phyloP scores from a whole-genome alignment of 1,140 invertebrate species.

The Trinorchestia longiramus region DNA sequence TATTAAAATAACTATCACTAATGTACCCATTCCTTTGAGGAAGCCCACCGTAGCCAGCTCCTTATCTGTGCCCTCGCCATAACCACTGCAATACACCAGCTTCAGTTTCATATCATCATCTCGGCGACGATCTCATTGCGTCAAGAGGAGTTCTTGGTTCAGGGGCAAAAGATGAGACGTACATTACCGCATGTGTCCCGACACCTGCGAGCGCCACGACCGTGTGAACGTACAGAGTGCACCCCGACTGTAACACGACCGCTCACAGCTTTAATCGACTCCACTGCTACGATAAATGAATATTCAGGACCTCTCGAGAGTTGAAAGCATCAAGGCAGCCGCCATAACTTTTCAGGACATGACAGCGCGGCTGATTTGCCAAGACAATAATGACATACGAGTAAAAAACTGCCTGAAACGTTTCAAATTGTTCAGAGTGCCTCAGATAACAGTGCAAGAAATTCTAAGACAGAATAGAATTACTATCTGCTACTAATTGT shows the following conservation, averaged over 20 bases:
- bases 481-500: background rate
- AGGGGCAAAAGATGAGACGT: background rate
- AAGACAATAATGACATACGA: background rate
- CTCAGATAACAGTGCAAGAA: too few species aligned
- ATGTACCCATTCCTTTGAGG: background rate
- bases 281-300: background rate
- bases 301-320: background rate
- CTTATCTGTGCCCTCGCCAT: background rate
- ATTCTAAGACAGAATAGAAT: background rate
- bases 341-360: background rate
- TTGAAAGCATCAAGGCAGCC: background rate
- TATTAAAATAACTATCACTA: background rate
- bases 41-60: background rate
- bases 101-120: background rate
- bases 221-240: background rate
- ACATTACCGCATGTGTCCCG: background rate
- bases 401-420: too few species aligned
- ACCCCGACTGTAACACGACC: background rate
- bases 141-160: background rate
- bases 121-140: background rate
- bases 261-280: background rate
- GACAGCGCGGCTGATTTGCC: background rate
- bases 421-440: too few species aligned
- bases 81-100: background rate
- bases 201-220: background rate